Conservation (phyloP, 2,113 vertebrate genomes). For the Myrmecophaga tridactyla region DNA sequence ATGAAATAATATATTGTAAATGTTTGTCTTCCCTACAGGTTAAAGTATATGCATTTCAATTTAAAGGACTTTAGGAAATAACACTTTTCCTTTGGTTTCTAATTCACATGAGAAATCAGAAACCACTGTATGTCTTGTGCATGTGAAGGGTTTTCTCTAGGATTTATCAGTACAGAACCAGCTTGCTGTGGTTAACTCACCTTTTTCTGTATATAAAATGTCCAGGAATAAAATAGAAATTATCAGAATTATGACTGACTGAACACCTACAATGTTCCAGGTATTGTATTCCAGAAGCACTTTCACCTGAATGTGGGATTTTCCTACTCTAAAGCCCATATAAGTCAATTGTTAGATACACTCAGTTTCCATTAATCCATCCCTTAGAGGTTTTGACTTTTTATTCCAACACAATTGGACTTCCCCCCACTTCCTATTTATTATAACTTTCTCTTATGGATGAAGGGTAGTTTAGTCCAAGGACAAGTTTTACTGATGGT, state of each 20-base stretch:
- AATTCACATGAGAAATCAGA: background rate
- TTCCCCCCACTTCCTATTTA: background rate
- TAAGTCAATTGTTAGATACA: background rate
- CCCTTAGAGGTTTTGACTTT: background rate
- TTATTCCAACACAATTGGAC: background rate
- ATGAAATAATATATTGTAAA: background rate
- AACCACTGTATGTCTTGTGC: background rate
- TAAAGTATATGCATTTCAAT: background rate
- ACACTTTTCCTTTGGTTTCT: background rate
- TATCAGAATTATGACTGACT: background rate
- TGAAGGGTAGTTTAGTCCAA: background rate
- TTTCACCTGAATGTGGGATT: background rate
- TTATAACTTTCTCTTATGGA: background rate
- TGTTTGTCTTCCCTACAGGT: background rate
- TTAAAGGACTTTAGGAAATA: slow-evolving; percentile 2
- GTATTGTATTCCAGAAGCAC: background rate
- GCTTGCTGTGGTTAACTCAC: background rate
- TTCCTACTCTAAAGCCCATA: background rate
- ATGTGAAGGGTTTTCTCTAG: background rate
- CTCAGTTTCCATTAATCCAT: background rate
- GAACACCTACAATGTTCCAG: background rate
- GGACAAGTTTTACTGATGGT: background rate
- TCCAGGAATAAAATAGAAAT: background rate
- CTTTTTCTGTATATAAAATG: background rate
- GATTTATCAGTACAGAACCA: background rate